These are phyloP conservation scores for Cinclus mexicanus DNA, from an alignment of 2,113 vertebrate genomes.

Conservation along the genomic window DNA sequence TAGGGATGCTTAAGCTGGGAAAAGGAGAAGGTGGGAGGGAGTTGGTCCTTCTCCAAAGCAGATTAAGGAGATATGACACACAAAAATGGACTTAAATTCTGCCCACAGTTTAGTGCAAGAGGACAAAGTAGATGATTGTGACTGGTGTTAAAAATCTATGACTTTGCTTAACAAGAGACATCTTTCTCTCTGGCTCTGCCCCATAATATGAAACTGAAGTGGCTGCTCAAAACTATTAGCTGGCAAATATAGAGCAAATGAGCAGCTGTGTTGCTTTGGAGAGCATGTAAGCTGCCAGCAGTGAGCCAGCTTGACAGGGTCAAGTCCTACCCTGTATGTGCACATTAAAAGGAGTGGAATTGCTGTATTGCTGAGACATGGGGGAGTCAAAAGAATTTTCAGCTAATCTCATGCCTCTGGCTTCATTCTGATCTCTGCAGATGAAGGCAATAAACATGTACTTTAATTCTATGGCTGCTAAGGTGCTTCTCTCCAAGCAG, in stretches of 20 bases:
- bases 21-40: background rate
- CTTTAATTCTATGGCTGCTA: background rate
- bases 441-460: background rate
- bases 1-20: background rate
- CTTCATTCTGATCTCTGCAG: background rate
- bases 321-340: background rate
- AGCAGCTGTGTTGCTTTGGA: background rate
- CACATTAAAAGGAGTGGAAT: background rate
- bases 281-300: background rate
- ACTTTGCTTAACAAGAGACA: background rate
- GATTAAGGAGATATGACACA: background rate
- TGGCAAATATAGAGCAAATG: background rate
- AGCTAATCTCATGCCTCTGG: background rate
- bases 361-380: background rate
- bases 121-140: accelerated
- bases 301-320: background rate
- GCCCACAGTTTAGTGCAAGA: background rate
- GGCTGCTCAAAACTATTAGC: background rate
- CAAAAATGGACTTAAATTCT: background rate
- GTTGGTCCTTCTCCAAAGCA: background rate
- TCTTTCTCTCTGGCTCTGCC: background rate
- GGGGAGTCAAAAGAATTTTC: background rate
- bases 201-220: background rate
- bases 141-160: background rate
- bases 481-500: background rate